Evolutionary conservation across 2,113 vertebrate genomes (phyloP), one percentile per base, ranked within the genome.

Genomic region (Etia nguti): DNA sequence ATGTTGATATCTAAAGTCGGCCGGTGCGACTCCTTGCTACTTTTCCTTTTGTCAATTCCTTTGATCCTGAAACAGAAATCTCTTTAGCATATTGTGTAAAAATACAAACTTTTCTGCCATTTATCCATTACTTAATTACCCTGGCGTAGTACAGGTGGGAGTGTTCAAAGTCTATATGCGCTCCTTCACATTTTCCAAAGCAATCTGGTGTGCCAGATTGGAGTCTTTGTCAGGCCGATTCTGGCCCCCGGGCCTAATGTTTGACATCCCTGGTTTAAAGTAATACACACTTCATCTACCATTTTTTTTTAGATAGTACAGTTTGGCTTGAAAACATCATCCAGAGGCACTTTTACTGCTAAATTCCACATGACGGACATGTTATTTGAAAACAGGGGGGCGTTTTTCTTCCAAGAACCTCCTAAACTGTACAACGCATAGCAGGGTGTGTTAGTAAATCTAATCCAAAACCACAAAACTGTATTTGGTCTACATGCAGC

Each of bases 391-490:
- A 86, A 89, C 81, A 60, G 4, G 73, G 22, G 84, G 65, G 8
- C 79, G 89, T 91, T 82, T 91, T 85, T 90, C 90, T 85, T 85
- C 84, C 85, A 88, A 91, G 87, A 87, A 82, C 89, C 91, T 92
- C 86, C 86, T 82, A 79, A 89, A 89, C 89, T 73, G 73, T 60
- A 43, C 86, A 54, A 80, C 48, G 59, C 85, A 65, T 91, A 87
- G 86, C 60, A 41, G 91, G 91, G 91, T 86, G 88, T 92, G 87
- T 87, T 85, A 77, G 86, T 81, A 89, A 88, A 92, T 68, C 86
- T 80, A 84, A 80, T 92, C 92, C 92, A 88, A 93, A 94, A 91
- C 94, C 93, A 85, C 91, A 89, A 70, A 52, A 73, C 84, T 89
- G 89, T 89, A 83, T 92, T 86, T 89, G 52, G 82, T 88, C 91